Conservation (phyloP, 2,113 vertebrate genomes). For the Upupa epops region DNA sequence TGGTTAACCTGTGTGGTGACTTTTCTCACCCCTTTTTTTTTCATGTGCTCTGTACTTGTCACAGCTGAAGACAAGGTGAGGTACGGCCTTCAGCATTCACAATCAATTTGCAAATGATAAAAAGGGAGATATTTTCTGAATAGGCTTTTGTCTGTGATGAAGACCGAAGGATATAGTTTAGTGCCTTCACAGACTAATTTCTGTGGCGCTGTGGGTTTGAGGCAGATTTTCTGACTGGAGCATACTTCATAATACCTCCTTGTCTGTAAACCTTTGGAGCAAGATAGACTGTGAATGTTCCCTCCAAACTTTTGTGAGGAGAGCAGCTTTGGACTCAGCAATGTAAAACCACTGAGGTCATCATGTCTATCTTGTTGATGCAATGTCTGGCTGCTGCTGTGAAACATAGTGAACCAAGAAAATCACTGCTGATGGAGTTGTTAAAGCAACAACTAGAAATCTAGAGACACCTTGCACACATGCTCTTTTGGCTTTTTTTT, state of each 20-base stretch:
- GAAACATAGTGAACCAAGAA: background rate
- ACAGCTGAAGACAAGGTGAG: background rate
- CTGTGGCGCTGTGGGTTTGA: background rate
- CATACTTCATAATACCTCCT: background rate
- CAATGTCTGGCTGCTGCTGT: background rate
- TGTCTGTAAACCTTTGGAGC: background rate
- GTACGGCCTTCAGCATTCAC: background rate
- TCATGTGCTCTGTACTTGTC: background rate
- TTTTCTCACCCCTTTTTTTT: background rate
- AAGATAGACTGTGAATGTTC: background rate
- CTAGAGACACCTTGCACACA: accelerated
- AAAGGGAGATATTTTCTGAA: background rate
- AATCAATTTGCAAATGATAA: background rate
- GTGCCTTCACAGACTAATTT: background rate
- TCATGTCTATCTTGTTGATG: background rate
- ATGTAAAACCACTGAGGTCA: background rate
- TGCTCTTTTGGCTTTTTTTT: background rate
- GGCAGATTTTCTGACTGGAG: background rate
- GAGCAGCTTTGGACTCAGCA: background rate
- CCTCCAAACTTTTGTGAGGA: background rate
- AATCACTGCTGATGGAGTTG: background rate
- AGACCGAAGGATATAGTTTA: background rate
- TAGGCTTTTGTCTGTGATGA: background rate
- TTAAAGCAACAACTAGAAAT: background rate
- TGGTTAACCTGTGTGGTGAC: accelerated